These are phyloP conservation scores for Odontothrips loti DNA, from an alignment of 2,888 invertebrate species.

Conservation along the genomic window DNA sequence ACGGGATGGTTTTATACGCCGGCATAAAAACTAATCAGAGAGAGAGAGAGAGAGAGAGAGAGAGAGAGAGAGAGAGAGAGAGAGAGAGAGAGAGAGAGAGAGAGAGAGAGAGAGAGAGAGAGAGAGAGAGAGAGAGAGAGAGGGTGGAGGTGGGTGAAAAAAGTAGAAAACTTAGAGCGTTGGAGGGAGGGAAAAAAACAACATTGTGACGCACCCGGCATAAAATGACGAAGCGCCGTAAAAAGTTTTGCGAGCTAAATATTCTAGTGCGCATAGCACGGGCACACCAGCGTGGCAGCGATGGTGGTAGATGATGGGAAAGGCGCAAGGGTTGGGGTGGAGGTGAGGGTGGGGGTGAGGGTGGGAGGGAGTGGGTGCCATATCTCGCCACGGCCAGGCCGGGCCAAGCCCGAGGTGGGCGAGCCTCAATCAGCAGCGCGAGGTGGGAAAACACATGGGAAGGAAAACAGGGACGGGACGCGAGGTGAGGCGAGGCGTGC, in stretches of 20 bases:
- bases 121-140: too few relatives aligned
- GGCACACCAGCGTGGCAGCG: too few relatives aligned
- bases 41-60: too few relatives aligned
- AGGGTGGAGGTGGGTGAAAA: too few relatives aligned
- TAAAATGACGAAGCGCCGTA: slow-evolving; percentile 15
- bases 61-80: too few relatives aligned
- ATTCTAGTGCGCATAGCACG: not conserved
- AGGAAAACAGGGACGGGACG: not conserved
- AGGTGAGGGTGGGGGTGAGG: not conserved
- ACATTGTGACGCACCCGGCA: not conserved
- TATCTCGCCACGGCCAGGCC: not conserved
- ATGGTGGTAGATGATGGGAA: not conserved
- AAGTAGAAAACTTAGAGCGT: too few relatives aligned
- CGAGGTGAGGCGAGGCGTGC: not conserved
- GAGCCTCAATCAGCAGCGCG: not conserved
- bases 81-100: too few relatives aligned
- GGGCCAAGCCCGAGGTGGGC: not conserved
- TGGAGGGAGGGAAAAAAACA: not conserved
- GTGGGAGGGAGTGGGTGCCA: not conserved
- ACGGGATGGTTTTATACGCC: not conserved
- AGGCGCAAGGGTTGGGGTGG: not conserved
- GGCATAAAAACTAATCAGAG: not conserved
- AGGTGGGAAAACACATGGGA: not conserved
- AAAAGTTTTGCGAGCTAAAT: slow-evolving; percentile 1
- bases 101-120: too few relatives aligned